Conservation (phyloP, 2,888 invertebrate genomes). For the Lysandra coridon region DNA sequence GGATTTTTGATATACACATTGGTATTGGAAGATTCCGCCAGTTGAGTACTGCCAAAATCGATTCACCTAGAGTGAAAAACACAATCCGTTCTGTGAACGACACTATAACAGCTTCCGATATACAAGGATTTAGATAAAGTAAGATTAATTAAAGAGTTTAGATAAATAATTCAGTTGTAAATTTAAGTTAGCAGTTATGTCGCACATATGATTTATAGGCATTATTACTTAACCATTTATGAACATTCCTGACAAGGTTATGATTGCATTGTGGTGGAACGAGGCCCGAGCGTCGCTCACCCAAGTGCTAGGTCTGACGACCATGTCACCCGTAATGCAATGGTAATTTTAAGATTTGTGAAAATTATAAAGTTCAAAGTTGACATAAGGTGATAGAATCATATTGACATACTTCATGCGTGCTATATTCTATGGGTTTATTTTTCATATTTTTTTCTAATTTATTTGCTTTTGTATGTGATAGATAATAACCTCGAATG, state of each 20-base stretch:
- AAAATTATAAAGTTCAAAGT: conserved; percentile 76
- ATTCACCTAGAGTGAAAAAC: conserved; percentile 73
- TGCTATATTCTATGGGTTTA: conserved; percentile 71
- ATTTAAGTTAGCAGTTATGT: conserved; percentile 78
- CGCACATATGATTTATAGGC: conserved; percentile 78
- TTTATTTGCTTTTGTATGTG: conserved; percentile 73
- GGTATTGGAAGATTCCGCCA: conserved; percentile 65
- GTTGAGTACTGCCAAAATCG: conserved; percentile 76
- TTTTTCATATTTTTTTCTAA: conserved; percentile 70
- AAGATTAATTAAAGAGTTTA: conserved; percentile 73
- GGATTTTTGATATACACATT: conserved; percentile 48
- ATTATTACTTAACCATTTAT: conserved; percentile 77
- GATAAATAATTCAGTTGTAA: conserved; percentile 79
- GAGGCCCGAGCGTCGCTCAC: background rate
- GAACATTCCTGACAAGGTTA: conserved; percentile 79
- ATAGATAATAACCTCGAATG: conserved; percentile 75
- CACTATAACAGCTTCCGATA: conserved; percentile 73
- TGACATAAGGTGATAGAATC: conserved; percentile 75
- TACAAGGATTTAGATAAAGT: conserved; percentile 72
- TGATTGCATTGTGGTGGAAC: conserved; percentile 60
- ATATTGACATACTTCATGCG: conserved; percentile 72
- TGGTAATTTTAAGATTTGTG: conserved; percentile 70
- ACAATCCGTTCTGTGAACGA: conserved; percentile 79
- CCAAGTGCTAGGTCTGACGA: conserved; percentile 41
- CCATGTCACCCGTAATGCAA: conserved; percentile 56